These are phyloP conservation scores for Heliopora coerulea DNA, from an alignment of 92 coral and sea anemone genomes.

Conservation along the genomic window DNA sequence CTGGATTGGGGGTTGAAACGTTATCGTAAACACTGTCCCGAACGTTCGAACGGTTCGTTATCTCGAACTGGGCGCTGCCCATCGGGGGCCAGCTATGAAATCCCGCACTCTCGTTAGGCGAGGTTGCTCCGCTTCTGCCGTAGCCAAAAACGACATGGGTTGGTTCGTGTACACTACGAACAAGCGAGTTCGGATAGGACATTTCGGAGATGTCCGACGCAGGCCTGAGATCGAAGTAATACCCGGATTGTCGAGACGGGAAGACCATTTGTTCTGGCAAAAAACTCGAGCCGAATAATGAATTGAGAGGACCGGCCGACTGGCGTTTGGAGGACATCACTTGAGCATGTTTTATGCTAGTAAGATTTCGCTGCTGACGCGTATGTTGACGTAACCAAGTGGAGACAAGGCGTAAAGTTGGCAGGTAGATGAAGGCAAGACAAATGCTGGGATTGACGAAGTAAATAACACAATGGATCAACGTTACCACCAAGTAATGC, in stretches of 20 bases:
- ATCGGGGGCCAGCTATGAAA: constrained; percentile 20
- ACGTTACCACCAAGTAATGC: constrained; percentile 1
- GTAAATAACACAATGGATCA: constrained; percentile 4
- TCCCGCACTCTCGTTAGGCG: constrained; percentile 10
- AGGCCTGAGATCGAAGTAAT: constrained; percentile 37
- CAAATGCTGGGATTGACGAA: constrained; percentile 14
- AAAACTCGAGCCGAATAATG: constrained; percentile 16
- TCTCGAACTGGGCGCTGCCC: constrained; percentile 19
- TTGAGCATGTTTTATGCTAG: constrained; percentile 38
- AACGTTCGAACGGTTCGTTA: background rate
- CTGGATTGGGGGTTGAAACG: background rate
- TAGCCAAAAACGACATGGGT: constrained; percentile 33
- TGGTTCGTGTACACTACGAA: constrained; percentile 32
- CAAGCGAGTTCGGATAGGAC: constrained; percentile 34
- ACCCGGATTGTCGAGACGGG: constrained; percentile 12
- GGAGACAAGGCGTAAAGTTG: constrained; percentile 37
- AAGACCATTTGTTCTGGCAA: background rate
- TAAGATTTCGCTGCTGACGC: constrained; percentile 36
- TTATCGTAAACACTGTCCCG: constrained; percentile 24
- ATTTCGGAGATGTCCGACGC: constrained; percentile 25
- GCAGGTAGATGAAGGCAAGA: constrained; percentile 24
- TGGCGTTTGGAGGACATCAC: constrained; percentile 43
- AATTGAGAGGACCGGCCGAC: constrained; percentile 7
- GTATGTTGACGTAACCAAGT: constrained; percentile 45
- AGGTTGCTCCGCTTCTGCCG: constrained; percentile 12